Base-by-base conservation (phyloP, 2,888 invertebrate species). In the Hydropsyche betteni region DNA sequence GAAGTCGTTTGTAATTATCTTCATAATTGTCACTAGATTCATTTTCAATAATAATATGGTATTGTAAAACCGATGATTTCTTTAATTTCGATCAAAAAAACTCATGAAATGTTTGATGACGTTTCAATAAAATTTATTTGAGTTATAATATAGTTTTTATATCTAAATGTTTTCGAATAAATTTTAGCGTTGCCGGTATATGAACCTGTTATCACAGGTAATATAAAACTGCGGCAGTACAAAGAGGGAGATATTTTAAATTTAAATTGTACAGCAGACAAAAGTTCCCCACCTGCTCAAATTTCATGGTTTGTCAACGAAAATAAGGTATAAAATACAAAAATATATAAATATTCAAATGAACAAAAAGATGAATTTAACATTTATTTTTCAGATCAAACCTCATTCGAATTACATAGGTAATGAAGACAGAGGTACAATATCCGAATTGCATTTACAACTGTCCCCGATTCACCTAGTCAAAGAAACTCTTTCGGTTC, bases 271-370 rank as follows among this genome's bases (percentile, higher is more conserved):
- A 87, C 87, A 24, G 87, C 87, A 58, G 85, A 84, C 73, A 85
- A 83, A 80, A 88, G 88, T 61, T 84, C 84, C 81, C 88, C 88
- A 36, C 83, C 86, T 4, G 86, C 88, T 10, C 81, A 82, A 55
- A 83, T 88, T 74, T 83, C 84, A 75, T 88, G 88, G 88, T 87
- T 84, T 83, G 84, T 88, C 83, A 88, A 88, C 81, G 86, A 85
- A 61, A 81, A 82, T 51, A 83, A 83, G 84, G 87, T 87, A 80
- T 82, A 80, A 68, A 3, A n/a, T 10, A 72, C 16, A 72, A 12
- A 24, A 52, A 10, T 52, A 52, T 55, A 12, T 55, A 12, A 14
- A 55, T 55, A 7, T 44, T 44, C 44, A 44, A 44, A 44, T 8
- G 1, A 44, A 44, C 10, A 10, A 44, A 44, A 12, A 8, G n/a